Evolutionary conservation across 2,113 vertebrate species (phyloP), one percentile per base, ranked within the genome.

Genomic region (Rhegmatorhina hoffmannsi): DNA sequence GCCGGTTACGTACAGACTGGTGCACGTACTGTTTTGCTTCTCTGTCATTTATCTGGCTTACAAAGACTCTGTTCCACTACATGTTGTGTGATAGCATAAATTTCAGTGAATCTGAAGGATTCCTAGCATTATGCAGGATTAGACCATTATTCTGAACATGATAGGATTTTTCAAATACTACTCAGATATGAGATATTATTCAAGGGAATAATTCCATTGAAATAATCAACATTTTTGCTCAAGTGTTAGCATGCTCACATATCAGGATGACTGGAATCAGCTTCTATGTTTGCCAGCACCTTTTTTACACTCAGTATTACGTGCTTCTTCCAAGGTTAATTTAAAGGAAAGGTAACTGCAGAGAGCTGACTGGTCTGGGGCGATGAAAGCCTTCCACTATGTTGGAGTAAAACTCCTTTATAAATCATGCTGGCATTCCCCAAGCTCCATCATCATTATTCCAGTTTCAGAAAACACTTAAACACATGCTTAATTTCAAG

Each of bases 81-180:
- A n/a, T 2, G 2, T 67, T 47, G 10, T 8, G 2, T 26, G 55
- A 92, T 40, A 8, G 17, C 21, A 95, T 24, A 90, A 49, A 93
- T 77, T 77, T 53, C 72, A 64, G 55, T 40, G 72, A 76, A 17
- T 74, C 78, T 70, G 75, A 87, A 92, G 89, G 59, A 96, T 91
- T 95, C 26, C 6, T 10, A 52, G 75, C 13, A 90, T 88, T 92
- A 90, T 63, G 28, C 33, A 53, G 84, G 50, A 93, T 91, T 93
- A 91, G 26, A 31, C 26, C 50, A 62, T 94, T 96, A 94, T 88
- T 83, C 67, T 74, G 86, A 95, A 81, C 26, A 82, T 40, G 68
- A 85, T 31, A 70, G 82, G 55, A 90, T 92, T 95, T 95, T 92
- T 73, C 40, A 89, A 91, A 83, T 87, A 52, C 23, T 73, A 23